Evolutionary conservation across 2,888 invertebrate species (phyloP).

Genomic region (Drosophila gaucha): DNA sequence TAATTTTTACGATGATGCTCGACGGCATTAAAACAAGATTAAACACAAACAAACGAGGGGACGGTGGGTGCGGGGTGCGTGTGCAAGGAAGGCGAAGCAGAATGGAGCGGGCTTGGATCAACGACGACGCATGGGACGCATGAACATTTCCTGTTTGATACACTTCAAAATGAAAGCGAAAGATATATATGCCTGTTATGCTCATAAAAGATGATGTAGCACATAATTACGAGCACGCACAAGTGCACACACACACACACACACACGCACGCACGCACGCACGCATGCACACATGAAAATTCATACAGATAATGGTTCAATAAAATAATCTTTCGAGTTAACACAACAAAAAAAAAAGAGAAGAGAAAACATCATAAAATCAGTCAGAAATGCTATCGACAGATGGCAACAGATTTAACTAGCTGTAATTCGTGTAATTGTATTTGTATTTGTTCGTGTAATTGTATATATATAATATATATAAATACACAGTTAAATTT

Average conservation of each 20-base stretch:
- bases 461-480: background rate
- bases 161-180: constrained; percentile 64
- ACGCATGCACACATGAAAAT: constrained; percentile 6
- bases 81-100: background rate
- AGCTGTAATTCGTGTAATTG: background rate
- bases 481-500: constrained; percentile 1
- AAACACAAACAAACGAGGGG: constrained; percentile 76
- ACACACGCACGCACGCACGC: background rate
- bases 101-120: too few species aligned
- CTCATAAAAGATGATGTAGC: constrained; percentile 77
- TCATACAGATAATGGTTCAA: constrained; percentile 37
- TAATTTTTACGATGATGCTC: constrained; percentile 80
- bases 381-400: constrained; percentile 10
- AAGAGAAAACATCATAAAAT: constrained; percentile 4
- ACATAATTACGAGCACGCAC: constrained; percentile 67
- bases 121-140: constrained; percentile 4
- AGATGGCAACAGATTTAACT: constrained; percentile 3
- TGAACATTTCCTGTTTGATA: constrained; percentile 56
- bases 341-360: constrained; percentile 1
- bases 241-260: constrained; percentile 21
- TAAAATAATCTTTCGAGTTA: constrained; percentile 39
- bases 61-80: background rate
- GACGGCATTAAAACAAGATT: constrained; percentile 78
- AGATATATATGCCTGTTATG: constrained; percentile 47
- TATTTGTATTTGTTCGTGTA: background rate